Percentiles rank a stretch among this genome's conserved stretches.
Evolutionary conservation across 2,888 invertebrate genomes (phyloP).

Genomic region (Leptothorax acervorum): DNA sequence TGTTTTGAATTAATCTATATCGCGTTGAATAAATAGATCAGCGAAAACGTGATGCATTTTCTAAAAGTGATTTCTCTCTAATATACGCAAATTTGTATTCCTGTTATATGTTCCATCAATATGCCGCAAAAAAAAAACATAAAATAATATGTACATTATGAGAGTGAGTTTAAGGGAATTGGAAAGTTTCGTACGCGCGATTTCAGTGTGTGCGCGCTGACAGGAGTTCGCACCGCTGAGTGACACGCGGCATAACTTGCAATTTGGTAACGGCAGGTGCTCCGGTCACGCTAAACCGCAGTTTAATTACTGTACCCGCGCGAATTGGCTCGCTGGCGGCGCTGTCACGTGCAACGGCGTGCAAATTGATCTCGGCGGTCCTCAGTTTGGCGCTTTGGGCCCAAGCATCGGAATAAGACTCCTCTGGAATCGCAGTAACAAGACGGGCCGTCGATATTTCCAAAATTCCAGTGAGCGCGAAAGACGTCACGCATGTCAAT

Average conservation of each 20-base stretch:
- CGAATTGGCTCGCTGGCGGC: constrained; percentile 82
- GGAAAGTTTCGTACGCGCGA: constrained; percentile 20
- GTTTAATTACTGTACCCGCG: constrained; percentile 83
- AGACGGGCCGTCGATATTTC: constrained; percentile 4
- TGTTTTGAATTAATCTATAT: constrained; percentile 3
- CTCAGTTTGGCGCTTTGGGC: constrained; percentile 52
- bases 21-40: background rate
- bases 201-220: constrained; percentile 33
- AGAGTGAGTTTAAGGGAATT: constrained; percentile 26
- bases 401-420: constrained; percentile 33
- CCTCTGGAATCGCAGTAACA: constrained; percentile 14
- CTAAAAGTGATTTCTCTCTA: background rate
- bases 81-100: background rate
- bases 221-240: constrained; percentile 71
- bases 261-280: constrained; percentile 83
- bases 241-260: constrained; percentile 83
- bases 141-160: background rate
- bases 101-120: background rate
- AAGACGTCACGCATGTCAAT: background rate
- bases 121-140: background rate
- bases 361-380: constrained; percentile 82
- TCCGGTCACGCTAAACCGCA: constrained; percentile 83
- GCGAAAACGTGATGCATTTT: constrained; percentile 1
- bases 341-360: constrained; percentile 82
- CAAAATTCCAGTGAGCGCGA: background rate